These are phyloP conservation scores for Watsonalla binaria DNA, from an alignment of 2,888 invertebrate genomes.

Conservation along the genomic window DNA sequence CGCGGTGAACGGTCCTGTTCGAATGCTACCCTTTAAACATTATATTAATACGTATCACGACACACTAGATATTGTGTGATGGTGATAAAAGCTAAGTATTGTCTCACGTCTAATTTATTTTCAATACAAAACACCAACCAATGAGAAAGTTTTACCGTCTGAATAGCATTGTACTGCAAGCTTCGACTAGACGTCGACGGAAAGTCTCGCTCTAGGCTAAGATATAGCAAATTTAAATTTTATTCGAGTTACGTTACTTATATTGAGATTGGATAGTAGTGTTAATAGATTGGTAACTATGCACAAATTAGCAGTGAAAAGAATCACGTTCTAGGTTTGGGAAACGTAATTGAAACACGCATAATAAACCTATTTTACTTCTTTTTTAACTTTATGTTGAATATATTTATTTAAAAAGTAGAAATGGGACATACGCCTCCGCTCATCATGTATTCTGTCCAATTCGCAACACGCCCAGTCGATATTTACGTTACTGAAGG, in stretches of 20 bases:
- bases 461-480: conserved; percentile 72
- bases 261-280: too few relatives aligned
- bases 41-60: conserved; percentile 28
- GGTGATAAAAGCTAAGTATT: conserved; percentile 18
- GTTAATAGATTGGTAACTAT: too few relatives aligned
- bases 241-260: too few relatives aligned
- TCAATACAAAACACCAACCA: not conserved
- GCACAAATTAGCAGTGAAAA: conserved; percentile 6
- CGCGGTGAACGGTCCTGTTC: conserved; percentile 54
- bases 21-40: conserved; percentile 35
- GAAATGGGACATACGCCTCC: conserved; percentile 58
- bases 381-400: conserved; percentile 53
- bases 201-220: too few relatives aligned
- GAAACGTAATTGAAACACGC: conserved; percentile 31
- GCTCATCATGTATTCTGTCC: conserved; percentile 74
- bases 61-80: conserved; percentile 16
- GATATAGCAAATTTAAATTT: too few relatives aligned
- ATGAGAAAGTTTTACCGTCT: conserved; percentile 7
- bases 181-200: too few relatives aligned
- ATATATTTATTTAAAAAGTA: conserved; percentile 58
- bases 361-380: conserved; percentile 59
- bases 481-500: conserved; percentile 73
- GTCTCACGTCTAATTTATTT: not conserved
- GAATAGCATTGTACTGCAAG: not conserved
- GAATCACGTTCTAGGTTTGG: conserved; percentile 17